Base-by-base conservation (phyloP, 1,140 invertebrate genomes). In the Liolophura sinensis region DNA sequence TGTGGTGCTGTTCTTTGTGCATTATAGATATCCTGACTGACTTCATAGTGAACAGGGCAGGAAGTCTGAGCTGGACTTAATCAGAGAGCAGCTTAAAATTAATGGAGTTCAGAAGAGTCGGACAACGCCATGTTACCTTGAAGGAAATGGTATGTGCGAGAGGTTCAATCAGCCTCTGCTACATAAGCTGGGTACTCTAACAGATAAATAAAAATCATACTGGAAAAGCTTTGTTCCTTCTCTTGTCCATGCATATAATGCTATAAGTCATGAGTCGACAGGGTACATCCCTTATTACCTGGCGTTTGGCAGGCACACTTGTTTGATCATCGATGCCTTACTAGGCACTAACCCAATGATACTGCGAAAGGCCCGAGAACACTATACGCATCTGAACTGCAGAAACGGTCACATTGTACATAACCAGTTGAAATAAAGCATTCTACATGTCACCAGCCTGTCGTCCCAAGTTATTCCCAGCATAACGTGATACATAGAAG, bases 171-270 rank as follows among this genome's bases (percentile, higher is more conserved):
- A 60, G 47, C 65, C 58, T 20, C 25, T 71, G 22, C 40, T 67
- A 7, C 56, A 65, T n/a, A 69, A 62, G 62, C 31, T 71, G 40
- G 50, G 58, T n/a, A 71, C 66, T 16, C 60, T 65, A 20, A 58
- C 62, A n/a, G 12, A 58, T 22, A n/a, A 65, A 3, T 49, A 67
- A 54, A 72, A 72, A 52, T 40, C 46, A 52, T 52, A 72, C 15
- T 72, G 67, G 67, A 64, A 67, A 24, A 52, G 52, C 56, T 54
- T 59, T 27, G 20, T 69, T 6, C 46, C 50, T 59, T 31, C 59
- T 25, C 20, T 71, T 46, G 69, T 68, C 12, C 60, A 50, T 62
- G 65, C 66, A 56, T 71, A 68, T 47, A 71, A 71, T 48, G 22
- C 47, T 51, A 64, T 54, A 25, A 49, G 49, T n/a, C 49, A 63